phyloP scores from a whole-genome alignment of 2,113 vertebrate genomes.

The Aleadryas rufinucha region DNA sequence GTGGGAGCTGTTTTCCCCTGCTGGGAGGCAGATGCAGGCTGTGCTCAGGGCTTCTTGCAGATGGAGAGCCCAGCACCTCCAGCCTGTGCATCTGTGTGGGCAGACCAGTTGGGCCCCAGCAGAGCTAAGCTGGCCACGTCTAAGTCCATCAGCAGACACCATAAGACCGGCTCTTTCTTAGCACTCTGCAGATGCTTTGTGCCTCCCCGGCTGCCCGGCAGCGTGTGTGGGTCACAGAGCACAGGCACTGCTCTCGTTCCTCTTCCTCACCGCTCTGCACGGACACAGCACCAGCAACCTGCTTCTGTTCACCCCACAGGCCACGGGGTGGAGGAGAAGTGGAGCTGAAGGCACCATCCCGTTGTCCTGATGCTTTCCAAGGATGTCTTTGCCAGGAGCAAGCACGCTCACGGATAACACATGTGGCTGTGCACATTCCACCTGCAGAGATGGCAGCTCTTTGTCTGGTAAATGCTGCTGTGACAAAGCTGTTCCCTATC shows the following conservation, averaged over 20 bases:
- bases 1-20: not conserved
- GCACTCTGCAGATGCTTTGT: not conserved
- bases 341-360: not conserved
- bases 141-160: conserved; percentile 60
- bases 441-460: conserved; percentile 39
- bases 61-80: not conserved
- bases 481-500: conserved; percentile 31
- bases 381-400: not conserved
- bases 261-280: not conserved
- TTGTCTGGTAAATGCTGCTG: conserved; percentile 34
- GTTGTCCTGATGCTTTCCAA: not conserved
- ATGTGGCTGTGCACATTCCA: not conserved
- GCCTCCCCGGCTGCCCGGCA: not conserved
- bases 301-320: not conserved
- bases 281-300: not conserved
- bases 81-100: not conserved
- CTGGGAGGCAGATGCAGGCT: not conserved
- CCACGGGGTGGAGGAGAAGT: not conserved
- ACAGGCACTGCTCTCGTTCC: not conserved
- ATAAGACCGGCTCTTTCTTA: conserved; percentile 51
- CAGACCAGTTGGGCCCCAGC: conserved; percentile 28
- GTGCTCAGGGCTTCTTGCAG: not conserved
- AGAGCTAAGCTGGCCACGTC: conserved; percentile 37
- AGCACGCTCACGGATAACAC: not conserved
- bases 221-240: not conserved